Base-by-base conservation (phyloP, 2,113 vertebrate species). In the Neoarius graeffei region DNA sequence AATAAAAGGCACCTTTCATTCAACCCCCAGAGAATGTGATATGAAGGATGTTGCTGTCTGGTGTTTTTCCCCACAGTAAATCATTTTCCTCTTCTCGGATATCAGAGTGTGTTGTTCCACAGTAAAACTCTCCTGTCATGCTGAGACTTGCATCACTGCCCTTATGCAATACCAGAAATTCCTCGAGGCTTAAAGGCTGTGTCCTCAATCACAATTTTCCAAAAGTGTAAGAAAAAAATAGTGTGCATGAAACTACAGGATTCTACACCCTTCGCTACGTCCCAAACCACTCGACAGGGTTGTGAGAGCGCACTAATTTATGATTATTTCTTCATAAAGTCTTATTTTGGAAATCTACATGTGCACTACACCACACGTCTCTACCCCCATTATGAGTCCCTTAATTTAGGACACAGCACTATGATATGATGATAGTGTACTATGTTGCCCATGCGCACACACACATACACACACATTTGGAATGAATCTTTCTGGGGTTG, bases 121-220 rank as follows among this genome's bases (percentile, higher is more conserved):
- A 0, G 8, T 48, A 48, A 74, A 74, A 48, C 0, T 42, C 48
- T 8, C 59, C 15, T n/a, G 17, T 80, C 77, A 9, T 30, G 85
- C 27, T 15, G 1, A 57, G 69, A 74, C 64, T 86, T 86, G 82
- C 85, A 60, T 90, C 76, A 82, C 10, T 5, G 5, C 23, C 62
- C 19, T 48, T 66, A 8, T 7, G 10, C 76, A 23, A 73, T 23
- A 17, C 19, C 11, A 42, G 64, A 71, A 48, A 54, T 19, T 89
- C 81, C 11, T 81, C 1, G 0, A 60, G 15, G 10, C 10, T 20
- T 81, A 5, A 6, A 81, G 57, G 19, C 56, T 30, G 52, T 80
- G 54, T 80, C 76, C 79, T 81, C 1, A 81, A 81, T 59, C 8
- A 1, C 27, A 35, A 9, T 60, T 60, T 23, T 20, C n/a, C 15